These are phyloP conservation scores for Plodia interpunctella DNA, from an alignment of 1,140 invertebrate species.

Conservation along the genomic window DNA sequence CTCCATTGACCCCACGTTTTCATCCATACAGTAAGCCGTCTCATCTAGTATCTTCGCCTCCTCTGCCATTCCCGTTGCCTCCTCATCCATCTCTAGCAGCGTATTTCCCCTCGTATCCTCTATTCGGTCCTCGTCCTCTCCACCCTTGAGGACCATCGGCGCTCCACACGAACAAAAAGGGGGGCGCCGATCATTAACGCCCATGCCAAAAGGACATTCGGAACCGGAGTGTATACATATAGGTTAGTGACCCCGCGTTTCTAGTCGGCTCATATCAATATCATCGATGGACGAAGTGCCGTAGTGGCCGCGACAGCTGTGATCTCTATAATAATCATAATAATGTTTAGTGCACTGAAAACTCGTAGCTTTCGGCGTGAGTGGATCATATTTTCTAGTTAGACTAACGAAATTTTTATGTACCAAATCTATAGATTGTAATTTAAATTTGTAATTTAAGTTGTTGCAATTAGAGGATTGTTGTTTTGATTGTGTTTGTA, in stretches of 20 bases:
- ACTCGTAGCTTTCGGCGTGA: conserved; percentile 42
- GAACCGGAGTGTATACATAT: conserved; percentile 68
- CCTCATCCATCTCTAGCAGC: conserved; percentile 83
- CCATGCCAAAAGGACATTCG: conserved; percentile 67
- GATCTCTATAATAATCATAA: conserved; percentile 69
- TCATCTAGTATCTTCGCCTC: conserved; percentile 78
- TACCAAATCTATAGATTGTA: conserved; percentile 72
- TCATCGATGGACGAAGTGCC: conserved; percentile 62
- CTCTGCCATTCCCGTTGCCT: conserved; percentile 80
- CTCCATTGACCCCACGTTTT: conserved; percentile 87
- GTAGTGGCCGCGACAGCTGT: conserved; percentile 65
- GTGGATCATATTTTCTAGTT: conserved; percentile 65
- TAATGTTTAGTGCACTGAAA: conserved; percentile 65
- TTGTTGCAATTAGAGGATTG: conserved; percentile 71
- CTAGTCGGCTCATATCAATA: conserved; percentile 73
- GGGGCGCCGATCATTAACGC: conserved; percentile 75
- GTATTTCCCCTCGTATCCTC: conserved; percentile 90
- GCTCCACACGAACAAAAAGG: conserved; percentile 74
- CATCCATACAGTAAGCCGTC: conserved; percentile 91
- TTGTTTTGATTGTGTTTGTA: conserved; percentile 74
- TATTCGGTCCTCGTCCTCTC: conserved; percentile 88
- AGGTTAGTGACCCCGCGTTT: conserved; percentile 56
- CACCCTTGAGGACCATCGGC: conserved; percentile 78
- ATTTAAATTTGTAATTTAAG: conserved; percentile 65
- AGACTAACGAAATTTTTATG: conserved; percentile 72